A percentile compares a stretch with the other conserved stretches of the same genome.
These are phyloP conservation scores for Drepanosiphum platanoidis DNA, from an alignment of 2,888 invertebrate genomes.

Conservation along the genomic window DNA sequence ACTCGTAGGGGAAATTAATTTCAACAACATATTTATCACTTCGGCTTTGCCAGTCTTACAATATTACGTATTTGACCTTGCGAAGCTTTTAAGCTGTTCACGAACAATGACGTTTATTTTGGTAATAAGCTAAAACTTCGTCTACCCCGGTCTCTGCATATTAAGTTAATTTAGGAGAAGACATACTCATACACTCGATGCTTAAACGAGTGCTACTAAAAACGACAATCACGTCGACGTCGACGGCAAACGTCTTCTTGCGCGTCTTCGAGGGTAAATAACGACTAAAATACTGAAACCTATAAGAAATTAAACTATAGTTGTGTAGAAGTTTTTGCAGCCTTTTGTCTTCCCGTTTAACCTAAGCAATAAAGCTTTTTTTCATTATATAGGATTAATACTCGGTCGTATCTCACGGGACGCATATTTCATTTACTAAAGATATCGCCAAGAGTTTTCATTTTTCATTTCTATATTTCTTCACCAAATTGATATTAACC, in stretches of 20 bases:
- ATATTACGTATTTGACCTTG: too few relatives aligned
- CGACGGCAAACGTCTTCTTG: not conserved
- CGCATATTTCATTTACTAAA: slow-evolving; percentile 56
- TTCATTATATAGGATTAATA: slow-evolving; percentile 60
- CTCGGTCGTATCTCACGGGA: slow-evolving; percentile 19
- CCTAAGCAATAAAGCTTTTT: slow-evolving; percentile 55
- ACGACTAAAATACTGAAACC: not conserved
- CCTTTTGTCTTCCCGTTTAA: not conserved
- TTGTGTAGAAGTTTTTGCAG: slow-evolving; percentile 32
- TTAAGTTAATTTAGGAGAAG: not conserved
- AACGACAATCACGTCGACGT: slow-evolving; percentile 3
- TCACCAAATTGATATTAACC: slow-evolving; percentile 26
- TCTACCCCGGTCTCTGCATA: not conserved
- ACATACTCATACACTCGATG: not conserved
- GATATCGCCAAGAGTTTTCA: slow-evolving; percentile 42
- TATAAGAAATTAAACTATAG: slow-evolving; percentile 54
- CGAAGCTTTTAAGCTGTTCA: too few relatives aligned
- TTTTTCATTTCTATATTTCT: slow-evolving; percentile 21
- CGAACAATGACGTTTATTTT: not conserved
- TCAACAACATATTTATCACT: not conserved
- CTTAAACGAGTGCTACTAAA: not conserved
- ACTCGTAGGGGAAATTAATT: not conserved
- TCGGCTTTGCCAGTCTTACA: too few relatives aligned
- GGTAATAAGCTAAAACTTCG: slow-evolving; percentile 1
- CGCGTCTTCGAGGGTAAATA: slow-evolving; percentile 26